Evolutionary conservation across 64 coral and sea anemone genomes (phyloP), one percentile per base, ranked within the genome.

Genomic region (Montipora efflorescens): DNA sequence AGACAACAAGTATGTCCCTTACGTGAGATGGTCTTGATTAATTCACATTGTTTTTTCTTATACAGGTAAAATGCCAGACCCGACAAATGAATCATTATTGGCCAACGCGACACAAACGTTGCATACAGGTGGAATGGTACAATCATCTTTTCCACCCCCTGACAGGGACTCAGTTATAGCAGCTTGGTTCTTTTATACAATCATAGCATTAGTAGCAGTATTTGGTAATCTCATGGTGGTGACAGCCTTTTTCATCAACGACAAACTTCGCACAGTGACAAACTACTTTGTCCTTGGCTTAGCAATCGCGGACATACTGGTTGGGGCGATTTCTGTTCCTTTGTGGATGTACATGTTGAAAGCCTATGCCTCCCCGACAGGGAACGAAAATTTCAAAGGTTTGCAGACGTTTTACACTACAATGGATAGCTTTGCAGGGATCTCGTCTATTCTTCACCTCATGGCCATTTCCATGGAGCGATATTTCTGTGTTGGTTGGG

Each of bases 401-500:
- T 21, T 86, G 15, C 23, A 72, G 15, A 23, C 11, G 43, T 51
- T 89, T 15, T 89, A 89, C 51, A 28, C 2, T 0, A 21, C 58
- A 43, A 23, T 89, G 50, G 87, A 89, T 49, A 78, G 52, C 43
- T 89, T 89, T 77, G 87, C 87, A n/a, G 87, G 87, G 73, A 89
- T 89, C 21, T 89, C 87, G 19, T 89, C 87, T 5, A 89, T 89
- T 20, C 58, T 89, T 6, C 87, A 89, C 70, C 76, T 89, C 23
- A 89, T 89, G 87, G 72, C 73, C 18, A 89, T 89, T 62, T 77
- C 72, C 16, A 79, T 89, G 87, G 87, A 89, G 70, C 23, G 87
- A 0, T 97, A 97, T 53, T 97, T 97, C 44, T 97, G 96, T 48
- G 96, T 97, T 2, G 96, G 93, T 1, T 97, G 96, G 96, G 96